phyloP scores from a whole-genome alignment of 2,113 vertebrate species.

The Fulmarus glacialis region DNA sequence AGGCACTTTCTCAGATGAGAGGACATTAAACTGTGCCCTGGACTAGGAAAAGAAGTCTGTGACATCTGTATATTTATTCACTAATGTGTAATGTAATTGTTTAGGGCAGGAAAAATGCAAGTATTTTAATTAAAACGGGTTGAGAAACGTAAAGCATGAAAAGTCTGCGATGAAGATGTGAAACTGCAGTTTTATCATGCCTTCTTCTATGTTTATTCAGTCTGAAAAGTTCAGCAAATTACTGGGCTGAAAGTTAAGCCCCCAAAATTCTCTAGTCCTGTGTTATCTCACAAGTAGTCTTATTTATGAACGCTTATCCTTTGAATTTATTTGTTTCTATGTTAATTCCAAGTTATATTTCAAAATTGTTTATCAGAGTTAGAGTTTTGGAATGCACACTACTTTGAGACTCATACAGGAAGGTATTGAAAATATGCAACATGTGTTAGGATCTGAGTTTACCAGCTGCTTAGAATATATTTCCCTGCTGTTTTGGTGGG shows the following conservation, averaged over 20 bases:
- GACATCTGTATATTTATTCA: background rate
- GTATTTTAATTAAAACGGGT: background rate
- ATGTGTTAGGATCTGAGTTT: background rate
- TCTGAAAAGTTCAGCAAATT: background rate
- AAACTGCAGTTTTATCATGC: background rate
- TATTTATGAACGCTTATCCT: slow-evolving; percentile 23
- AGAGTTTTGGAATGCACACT: background rate
- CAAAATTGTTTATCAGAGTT: slow-evolving; percentile 10
- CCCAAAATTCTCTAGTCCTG: background rate
- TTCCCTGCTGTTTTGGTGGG: background rate
- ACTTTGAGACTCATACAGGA: background rate
- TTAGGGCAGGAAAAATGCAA: background rate
- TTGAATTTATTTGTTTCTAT: slow-evolving; percentile 35
- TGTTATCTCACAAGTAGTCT: slow-evolving; percentile 9
- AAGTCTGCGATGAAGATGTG: slow-evolving; percentile 16
- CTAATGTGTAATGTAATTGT: background rate
- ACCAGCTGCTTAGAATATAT: background rate
- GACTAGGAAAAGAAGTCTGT: background rate
- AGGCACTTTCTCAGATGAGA: background rate
- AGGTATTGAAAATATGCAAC: background rate
- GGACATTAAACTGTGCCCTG: background rate
- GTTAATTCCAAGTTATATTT: slow-evolving; percentile 31
- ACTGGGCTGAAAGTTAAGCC: background rate
- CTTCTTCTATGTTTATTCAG: slow-evolving; percentile 12
- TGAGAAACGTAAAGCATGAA: background rate